phyloP scores from a whole-genome alignment of 2,888 invertebrate species.

The Cantharis nigra region DNA sequence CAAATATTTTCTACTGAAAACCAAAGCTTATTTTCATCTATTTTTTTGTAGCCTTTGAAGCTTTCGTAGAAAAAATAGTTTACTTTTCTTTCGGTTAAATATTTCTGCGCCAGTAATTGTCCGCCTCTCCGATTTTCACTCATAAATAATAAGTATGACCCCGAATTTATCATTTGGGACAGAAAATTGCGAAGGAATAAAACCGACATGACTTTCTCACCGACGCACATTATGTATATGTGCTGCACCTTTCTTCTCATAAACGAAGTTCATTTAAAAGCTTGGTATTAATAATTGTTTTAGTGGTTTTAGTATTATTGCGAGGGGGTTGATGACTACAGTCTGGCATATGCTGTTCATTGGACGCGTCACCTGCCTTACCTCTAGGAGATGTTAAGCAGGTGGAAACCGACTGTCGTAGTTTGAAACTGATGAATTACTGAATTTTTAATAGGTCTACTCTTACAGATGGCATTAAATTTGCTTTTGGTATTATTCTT shows the following conservation, averaged over 20 bases:
- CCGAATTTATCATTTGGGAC: background rate
- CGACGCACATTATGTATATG: background rate
- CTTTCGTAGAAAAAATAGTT: background rate
- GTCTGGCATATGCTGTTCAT: slow-evolving; percentile 25
- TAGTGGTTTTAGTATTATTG: background rate
- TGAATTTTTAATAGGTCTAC: slow-evolving; percentile 2
- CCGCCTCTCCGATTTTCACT: background rate
- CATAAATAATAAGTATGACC: background rate
- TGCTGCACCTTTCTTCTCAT: background rate
- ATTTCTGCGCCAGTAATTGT: background rate
- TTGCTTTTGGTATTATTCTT: slow-evolving; percentile 4
- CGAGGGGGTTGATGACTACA: slow-evolving; percentile 8
- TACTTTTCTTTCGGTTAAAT: background rate
- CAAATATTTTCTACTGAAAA: too few relatives aligned
- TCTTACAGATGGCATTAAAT: background rate
- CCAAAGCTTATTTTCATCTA: too few relatives aligned
- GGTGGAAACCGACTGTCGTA: slow-evolving; percentile 24
- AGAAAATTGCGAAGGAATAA: background rate
- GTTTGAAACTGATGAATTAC: slow-evolving; percentile 10
- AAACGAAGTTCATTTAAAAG: background rate
- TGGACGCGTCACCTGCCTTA: slow-evolving; percentile 26
- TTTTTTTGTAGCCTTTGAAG: background rate
- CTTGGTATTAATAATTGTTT: background rate
- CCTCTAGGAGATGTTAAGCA: slow-evolving; percentile 30
- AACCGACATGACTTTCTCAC: background rate